Percentiles rank a stretch among this genome's conserved stretches.
Conservation (phyloP, 2,797 vertebrate species). For the Spea hammondii region DNA sequence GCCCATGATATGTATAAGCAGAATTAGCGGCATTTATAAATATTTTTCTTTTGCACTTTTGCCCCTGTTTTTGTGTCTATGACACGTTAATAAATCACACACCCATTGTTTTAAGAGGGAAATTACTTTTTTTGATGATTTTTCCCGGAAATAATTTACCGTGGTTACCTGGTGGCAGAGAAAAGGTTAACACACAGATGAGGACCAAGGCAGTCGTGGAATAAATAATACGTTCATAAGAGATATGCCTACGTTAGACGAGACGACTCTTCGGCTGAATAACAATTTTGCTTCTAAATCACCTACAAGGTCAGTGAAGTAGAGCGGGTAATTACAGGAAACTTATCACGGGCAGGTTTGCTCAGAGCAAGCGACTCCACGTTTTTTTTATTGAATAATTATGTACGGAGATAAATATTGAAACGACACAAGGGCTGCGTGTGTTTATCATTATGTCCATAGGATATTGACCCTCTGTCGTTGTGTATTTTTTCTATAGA, state of each 20-base stretch:
- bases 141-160: too few species aligned
- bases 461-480: neutral
- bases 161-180: too few species aligned
- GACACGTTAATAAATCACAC: too few species aligned
- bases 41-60: too few species aligned
- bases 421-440: neutral
- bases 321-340: constrained; percentile 32
- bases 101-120: too few species aligned
- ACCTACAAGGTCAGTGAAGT: constrained; percentile 24
- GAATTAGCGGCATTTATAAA: too few species aligned
- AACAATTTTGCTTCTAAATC: constrained; percentile 44
- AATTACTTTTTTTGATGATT: too few species aligned
- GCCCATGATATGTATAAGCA: too few species aligned
- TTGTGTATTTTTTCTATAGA: neutral
- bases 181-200: constrained; percentile 8
- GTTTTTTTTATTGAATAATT: constrained; percentile 4
- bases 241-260: constrained; percentile 32
- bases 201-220: neutral
- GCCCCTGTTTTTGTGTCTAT: too few species aligned
- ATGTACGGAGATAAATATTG: constrained; percentile 15
- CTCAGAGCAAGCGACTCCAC: constrained; percentile 12
- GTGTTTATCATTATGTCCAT: neutral
- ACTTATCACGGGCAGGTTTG: constrained; percentile 10
- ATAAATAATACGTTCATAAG: constrained; percentile 26
- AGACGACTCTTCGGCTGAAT: constrained; percentile 16